phyloP scores from a whole-genome alignment of 2,113 vertebrate species.

The Oreochromis aureus region DNA sequence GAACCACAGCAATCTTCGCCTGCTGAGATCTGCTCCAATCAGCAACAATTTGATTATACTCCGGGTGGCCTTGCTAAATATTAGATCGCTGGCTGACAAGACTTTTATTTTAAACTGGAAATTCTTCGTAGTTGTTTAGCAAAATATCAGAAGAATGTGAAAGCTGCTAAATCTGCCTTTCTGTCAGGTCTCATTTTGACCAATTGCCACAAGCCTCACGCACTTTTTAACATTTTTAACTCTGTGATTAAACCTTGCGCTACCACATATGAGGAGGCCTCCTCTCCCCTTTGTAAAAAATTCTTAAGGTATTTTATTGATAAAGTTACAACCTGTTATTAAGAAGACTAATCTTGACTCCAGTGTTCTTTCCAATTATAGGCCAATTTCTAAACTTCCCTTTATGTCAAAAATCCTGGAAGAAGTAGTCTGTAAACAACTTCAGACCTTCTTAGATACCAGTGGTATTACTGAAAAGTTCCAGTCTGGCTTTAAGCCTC shows the following conservation, averaged over 20 bases:
- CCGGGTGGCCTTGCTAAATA: neutral
- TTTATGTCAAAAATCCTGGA: neutral
- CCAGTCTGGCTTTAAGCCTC: neutral
- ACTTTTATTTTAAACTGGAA: neutral
- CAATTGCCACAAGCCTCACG: too few species aligned
- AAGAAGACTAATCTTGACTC: neutral
- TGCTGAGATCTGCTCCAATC: neutral
- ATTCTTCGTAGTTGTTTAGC: too few species aligned
- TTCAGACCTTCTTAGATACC: neutral
- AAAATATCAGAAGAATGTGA: too few species aligned
- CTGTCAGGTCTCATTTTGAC: too few species aligned
- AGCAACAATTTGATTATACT: neutral
- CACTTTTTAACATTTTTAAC: too few species aligned
- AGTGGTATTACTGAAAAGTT: neutral
- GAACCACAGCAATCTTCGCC: neutral
- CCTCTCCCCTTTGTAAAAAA: too few species aligned
- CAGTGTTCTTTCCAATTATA: neutral
- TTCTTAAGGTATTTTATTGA: too few species aligned
- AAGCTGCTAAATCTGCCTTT: too few species aligned
- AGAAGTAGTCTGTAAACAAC: neutral
- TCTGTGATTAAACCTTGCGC: too few species aligned
- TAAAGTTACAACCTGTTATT: neutral
- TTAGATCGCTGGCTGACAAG: neutral
- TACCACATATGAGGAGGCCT: too few species aligned
- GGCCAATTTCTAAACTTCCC: neutral